Percentiles rank a stretch among this genome's conserved stretches.
These are phyloP conservation scores for Riptortus pedestris DNA, from an alignment of 1,140 invertebrate genomes.

Conservation along the genomic window DNA sequence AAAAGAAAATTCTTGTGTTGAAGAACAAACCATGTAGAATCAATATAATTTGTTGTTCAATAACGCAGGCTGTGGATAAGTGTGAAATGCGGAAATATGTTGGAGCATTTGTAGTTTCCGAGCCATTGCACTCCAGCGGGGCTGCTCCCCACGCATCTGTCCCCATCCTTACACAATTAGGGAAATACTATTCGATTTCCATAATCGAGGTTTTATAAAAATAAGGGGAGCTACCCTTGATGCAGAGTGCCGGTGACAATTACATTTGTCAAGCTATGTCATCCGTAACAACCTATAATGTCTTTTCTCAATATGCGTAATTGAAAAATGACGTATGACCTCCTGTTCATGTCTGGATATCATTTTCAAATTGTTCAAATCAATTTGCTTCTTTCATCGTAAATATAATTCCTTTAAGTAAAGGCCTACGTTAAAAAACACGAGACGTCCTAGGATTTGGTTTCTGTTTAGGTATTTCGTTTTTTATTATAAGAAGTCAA, in stretches of 20 bases:
- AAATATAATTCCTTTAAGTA: no score
- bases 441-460: no score
- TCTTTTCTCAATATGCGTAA: background rate
- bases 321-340: background rate
- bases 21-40: no score
- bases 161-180: slow-evolving; percentile 5
- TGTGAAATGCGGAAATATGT: no score
- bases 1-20: background rate
- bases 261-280: background rate
- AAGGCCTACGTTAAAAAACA: no score
- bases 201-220: slow-evolving; percentile 4
- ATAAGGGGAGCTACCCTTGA: background rate
- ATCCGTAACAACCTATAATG: background rate
- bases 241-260: background rate
- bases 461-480: no score
- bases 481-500: no score
- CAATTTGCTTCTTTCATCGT: no score
- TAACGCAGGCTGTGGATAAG: no score
- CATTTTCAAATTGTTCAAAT: no score
- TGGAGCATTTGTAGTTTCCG: background rate
- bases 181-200: background rate
- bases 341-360: no score
- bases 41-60: no score
- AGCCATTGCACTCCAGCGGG: background rate
- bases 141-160: background rate